These are phyloP conservation scores for Psittacula cyanocephala DNA, from an alignment of 2,113 vertebrate species.

Conservation along the genomic window DNA sequence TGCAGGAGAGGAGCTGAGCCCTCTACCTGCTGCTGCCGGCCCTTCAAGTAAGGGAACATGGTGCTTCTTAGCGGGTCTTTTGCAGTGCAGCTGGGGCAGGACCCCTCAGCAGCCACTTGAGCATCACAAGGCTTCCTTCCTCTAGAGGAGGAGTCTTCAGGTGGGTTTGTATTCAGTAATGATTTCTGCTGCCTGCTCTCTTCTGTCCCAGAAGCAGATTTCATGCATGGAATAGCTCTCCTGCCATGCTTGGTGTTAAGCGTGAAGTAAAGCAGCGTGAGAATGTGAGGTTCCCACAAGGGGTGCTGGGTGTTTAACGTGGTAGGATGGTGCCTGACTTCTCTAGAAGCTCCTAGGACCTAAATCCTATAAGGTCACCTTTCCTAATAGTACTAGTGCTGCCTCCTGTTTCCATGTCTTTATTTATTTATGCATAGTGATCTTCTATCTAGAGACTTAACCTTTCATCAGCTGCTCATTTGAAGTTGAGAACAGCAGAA, in stretches of 20 bases:
- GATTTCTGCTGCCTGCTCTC: neutral
- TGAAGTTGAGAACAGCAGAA: neutral
- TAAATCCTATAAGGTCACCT: neutral
- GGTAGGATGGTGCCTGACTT: neutral
- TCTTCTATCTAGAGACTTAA: neutral
- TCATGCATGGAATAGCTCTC: neutral
- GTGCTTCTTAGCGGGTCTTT: neutral
- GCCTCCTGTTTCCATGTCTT: neutral
- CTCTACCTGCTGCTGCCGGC: neutral
- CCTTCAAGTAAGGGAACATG: fast-evolving
- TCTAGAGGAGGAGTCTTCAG: neutral
- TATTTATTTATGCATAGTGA: neutral
- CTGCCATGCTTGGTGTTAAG: fast-evolving
- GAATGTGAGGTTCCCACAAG: fast-evolving
- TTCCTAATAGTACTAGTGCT: neutral
- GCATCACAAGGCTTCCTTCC: neutral
- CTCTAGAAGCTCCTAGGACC: neutral
- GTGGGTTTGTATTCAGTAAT: neutral
- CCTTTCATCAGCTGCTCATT: neutral
- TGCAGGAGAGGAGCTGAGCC: neutral
- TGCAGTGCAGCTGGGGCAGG: neutral
- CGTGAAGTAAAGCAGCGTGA: neutral
- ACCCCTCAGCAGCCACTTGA: neutral
- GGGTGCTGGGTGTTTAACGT: fast-evolving
- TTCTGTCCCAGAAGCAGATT: neutral